These are phyloP conservation scores for human DNA, from an alignment of 2,113 vertebrate genomes.

Conservation along the genomic window GRCh38 chr6:51415001-51415500, in stretches of 20 bases:
- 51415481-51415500: conserved; percentile 9
- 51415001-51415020: neutral
- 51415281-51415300: neutral
- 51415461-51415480: neutral
- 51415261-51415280: neutral
- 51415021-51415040: neutral
- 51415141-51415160: neutral
- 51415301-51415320: neutral
- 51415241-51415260: neutral
- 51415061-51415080: neutral
- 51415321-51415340: neutral
- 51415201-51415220: neutral
- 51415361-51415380: neutral
- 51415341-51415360: neutral
- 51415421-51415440: neutral
- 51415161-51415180: neutral
- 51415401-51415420: neutral
- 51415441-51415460: neutral
- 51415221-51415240: neutral
- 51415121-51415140: neutral
- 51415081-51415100: neutral
- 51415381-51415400: neutral
- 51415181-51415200: neutral
- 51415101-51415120: neutral
- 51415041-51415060: neutral